Evolutionary conservation across 2,113 vertebrate species (phyloP).

Genomic region (Gymnogyps californianus): DNA sequence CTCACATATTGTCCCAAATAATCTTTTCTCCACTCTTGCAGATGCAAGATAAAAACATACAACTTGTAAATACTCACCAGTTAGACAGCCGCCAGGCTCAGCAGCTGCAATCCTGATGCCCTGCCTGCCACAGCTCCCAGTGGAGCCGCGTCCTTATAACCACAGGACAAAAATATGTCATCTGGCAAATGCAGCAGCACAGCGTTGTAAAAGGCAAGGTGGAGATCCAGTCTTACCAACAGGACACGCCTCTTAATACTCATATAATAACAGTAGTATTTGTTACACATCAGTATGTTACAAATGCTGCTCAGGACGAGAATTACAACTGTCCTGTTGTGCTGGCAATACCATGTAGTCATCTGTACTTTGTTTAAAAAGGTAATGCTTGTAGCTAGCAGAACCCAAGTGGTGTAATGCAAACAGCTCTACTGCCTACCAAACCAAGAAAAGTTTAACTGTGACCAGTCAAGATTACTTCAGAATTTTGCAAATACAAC

Average conservation of each 20-base stretch:
- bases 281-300: no score
- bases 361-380: no score
- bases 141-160: neutral
- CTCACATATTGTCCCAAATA: no score
- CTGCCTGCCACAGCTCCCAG: neutral
- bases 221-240: neutral
- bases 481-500: neutral
- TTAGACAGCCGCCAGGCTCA: neutral
- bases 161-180: fast-evolving
- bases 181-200: neutral
- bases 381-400: neutral
- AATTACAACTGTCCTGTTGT: neutral
- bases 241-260: neutral
- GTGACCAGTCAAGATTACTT: neutral
- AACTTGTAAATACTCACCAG: neutral
- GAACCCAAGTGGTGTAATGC: neutral
- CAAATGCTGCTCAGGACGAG: neutral
- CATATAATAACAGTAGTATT: fast-evolving
- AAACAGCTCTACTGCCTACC: neutral
- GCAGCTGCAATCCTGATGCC: neutral
- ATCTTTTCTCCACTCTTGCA: neutral
- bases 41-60: neutral
- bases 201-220: neutral
- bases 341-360: fast-evolving
- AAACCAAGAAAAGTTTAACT: neutral